Conservation (phyloP, 2,113 vertebrate species). For the Python bivittatus region DNA sequence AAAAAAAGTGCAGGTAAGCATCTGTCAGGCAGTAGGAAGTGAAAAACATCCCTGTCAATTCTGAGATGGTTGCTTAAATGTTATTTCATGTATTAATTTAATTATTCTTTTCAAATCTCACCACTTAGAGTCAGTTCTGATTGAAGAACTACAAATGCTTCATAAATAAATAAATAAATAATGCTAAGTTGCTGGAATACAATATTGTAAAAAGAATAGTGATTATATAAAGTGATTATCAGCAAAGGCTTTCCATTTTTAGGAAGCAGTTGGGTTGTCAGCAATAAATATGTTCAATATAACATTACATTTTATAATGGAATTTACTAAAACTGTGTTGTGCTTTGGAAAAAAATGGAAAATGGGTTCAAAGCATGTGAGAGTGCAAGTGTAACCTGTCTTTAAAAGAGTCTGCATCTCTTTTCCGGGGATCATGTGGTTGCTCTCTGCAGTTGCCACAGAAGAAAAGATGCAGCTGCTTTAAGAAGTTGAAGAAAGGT, state of each 20-base stretch:
- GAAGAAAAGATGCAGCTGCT: not conserved
- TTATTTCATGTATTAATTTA: not conserved
- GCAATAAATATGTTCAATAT: not conserved
- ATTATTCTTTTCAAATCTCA: not conserved
- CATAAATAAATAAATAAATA: not conserved
- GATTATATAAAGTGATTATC: not conserved
- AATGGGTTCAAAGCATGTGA: too few relatives aligned
- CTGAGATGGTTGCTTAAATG: not conserved
- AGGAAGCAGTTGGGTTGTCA: not conserved
- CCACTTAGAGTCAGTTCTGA: not conserved
- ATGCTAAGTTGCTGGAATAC: not conserved
- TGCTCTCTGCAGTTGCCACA: not conserved
- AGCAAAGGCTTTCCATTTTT: not conserved
- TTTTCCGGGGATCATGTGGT: not conserved
- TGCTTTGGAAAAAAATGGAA: not conserved
- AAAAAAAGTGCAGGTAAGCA: slow-evolving; percentile 96
- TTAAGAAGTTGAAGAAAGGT: not conserved
- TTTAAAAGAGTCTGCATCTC: too few relatives aligned
- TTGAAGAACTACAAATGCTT: not conserved
- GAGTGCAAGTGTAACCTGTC: too few relatives aligned
- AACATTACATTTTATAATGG: not conserved
- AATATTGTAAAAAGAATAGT: not conserved
- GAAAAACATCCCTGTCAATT: not conserved
- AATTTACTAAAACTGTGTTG: not conserved
- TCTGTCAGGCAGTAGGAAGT: not conserved